phyloP scores from a whole-genome alignment of 1,140 invertebrate genomes.

The Leptonema lineaticorne region DNA sequence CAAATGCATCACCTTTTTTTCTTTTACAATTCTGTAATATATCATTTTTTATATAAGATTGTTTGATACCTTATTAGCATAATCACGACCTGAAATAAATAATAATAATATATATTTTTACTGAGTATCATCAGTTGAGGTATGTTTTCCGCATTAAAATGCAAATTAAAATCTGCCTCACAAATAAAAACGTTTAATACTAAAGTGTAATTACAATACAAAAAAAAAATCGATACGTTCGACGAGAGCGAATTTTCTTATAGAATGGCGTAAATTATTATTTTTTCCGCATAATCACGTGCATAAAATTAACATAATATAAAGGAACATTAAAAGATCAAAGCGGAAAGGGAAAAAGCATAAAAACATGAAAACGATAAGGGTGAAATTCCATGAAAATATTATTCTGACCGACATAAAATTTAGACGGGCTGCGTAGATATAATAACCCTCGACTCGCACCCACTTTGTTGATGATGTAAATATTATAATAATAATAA shows the following conservation, averaged over 20 bases:
- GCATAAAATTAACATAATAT: constrained; percentile 1
- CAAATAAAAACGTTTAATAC: neutral
- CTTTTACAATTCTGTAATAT: neutral
- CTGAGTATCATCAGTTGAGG: no score
- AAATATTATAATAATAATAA: no score
- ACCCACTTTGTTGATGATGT: no score
- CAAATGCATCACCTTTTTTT: neutral
- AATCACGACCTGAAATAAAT: no score
- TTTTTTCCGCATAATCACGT: neutral
- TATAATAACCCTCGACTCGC: no score
- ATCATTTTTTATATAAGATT: neutral
- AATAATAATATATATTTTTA: no score
- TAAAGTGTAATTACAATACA: neutral
- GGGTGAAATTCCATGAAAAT: neutral
- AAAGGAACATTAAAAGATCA: neutral
- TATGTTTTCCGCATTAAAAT: neutral
- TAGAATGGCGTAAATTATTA: neutral
- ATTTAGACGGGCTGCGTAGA: neutral
- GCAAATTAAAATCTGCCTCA: neutral
- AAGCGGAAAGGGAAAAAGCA: neutral
- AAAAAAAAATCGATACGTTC: neutral
- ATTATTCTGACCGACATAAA: neutral
- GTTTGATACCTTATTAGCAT: no score
- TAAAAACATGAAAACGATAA: neutral
- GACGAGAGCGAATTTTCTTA: neutral